These are phyloP conservation scores for Hydropotes inermis DNA, from an alignment of 2,113 vertebrate genomes.

Conservation along the genomic window DNA sequence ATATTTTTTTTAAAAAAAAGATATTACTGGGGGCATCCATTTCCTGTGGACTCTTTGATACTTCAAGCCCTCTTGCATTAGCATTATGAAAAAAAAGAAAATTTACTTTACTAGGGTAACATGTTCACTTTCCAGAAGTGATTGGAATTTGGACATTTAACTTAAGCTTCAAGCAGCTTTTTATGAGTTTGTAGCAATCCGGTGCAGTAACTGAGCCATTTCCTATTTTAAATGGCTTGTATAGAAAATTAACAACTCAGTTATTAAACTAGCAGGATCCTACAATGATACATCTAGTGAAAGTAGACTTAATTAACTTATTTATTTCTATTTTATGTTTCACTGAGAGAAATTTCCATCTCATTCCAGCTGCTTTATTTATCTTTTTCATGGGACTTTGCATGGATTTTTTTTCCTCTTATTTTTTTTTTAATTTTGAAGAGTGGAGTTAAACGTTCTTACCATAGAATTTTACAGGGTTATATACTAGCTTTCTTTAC, in stretches of 20 bases:
- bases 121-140: constrained; percentile 83
- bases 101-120: constrained; percentile 84
- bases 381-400: constrained; percentile 84
- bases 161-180: constrained; percentile 89
- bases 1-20: constrained; percentile 87
- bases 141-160: constrained; percentile 87
- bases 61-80: constrained; percentile 86
- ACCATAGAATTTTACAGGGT: constrained; percentile 85
- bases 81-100: constrained; percentile 84
- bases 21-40: constrained; percentile 86
- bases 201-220: constrained; percentile 86
- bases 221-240: constrained; percentile 86
- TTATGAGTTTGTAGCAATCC: constrained; percentile 87
- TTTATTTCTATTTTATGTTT: constrained; percentile 85
- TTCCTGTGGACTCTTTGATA: constrained; percentile 90
- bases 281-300: constrained; percentile 84
- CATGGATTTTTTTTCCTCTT: constrained; percentile 75
- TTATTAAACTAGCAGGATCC: constrained; percentile 88
- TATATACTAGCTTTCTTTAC: constrained; percentile 82
- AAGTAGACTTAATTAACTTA: constrained; percentile 84
- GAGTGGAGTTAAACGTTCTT: constrained; percentile 80
- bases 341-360: constrained; percentile 82
- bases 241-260: constrained; percentile 85
- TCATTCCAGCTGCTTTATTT: constrained; percentile 84
- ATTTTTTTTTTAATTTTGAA: constrained; percentile 65